A percentile compares a stretch with the other conserved stretches of the same genome.
These are phyloP conservation scores for Bathynomus jamesi DNA, from an alignment of 1,140 invertebrate genomes.

Conservation along the genomic window DNA sequence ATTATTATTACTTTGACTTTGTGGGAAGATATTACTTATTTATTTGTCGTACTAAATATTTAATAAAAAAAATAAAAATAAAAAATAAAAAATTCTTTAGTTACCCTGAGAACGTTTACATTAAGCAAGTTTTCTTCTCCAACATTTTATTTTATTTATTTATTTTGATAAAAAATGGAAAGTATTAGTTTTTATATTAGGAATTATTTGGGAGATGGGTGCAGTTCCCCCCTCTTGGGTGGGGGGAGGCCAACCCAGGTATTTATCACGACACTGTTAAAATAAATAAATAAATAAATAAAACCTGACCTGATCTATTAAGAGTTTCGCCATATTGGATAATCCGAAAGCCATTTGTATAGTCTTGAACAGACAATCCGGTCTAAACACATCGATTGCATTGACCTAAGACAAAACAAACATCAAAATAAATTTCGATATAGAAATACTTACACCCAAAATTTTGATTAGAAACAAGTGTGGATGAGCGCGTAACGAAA, in stretches of 20 bases:
- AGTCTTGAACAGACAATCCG: constrained; percentile 72
- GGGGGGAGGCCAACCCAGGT: constrained; percentile 79
- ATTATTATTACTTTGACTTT: too few species aligned
- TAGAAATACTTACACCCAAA: background rate
- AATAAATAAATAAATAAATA: constrained; percentile 7
- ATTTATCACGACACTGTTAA: constrained; percentile 53
- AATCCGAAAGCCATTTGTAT: constrained; percentile 67
- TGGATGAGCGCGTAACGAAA: too few species aligned
- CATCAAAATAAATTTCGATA: background rate
- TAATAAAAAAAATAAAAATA: too few species aligned
- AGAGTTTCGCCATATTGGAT: constrained; percentile 60
- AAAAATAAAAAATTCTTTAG: too few species aligned
- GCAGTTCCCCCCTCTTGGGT: constrained; percentile 90
- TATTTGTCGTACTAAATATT: too few species aligned
- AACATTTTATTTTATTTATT: too few species aligned
- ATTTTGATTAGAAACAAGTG: background rate
- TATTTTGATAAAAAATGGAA: too few species aligned
- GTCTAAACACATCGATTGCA: constrained; percentile 70
- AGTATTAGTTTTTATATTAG: too few species aligned
- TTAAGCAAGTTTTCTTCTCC: too few species aligned
- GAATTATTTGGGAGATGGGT: constrained; percentile 70
- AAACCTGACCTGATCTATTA: constrained; percentile 62
- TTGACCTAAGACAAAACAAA: constrained; percentile 47
- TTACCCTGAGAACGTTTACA: too few species aligned
- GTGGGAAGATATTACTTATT: too few species aligned